Percentiles rank a stretch among this genome's conserved stretches.
phyloP scores from a whole-genome alignment of 2,888 invertebrate species.

The Schizotus pectinicornis region DNA sequence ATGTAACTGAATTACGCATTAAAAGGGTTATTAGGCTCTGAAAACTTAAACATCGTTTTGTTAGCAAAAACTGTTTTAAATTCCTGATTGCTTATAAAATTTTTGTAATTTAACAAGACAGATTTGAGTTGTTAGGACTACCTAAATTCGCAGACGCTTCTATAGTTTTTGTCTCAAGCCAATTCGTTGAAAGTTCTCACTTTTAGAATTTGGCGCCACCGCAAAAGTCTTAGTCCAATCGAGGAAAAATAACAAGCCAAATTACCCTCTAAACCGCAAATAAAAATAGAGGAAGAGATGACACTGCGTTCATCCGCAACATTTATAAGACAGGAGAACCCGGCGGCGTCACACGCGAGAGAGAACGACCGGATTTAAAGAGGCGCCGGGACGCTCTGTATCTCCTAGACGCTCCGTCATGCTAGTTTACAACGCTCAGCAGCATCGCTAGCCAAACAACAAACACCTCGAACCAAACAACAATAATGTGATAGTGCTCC shows the following conservation, averaged over 20 bases:
- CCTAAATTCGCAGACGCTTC: too few species aligned
- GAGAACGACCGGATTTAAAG: slow-evolving; percentile 17
- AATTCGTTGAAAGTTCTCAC: too few species aligned
- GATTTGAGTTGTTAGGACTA: too few species aligned
- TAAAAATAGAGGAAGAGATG: slow-evolving; percentile 1
- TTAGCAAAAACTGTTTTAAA: too few species aligned
- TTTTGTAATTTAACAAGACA: too few species aligned
- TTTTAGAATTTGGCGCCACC: too few species aligned
- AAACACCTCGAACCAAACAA: slow-evolving; percentile 6
- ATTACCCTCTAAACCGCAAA: neutral
- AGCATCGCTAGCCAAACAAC: neutral
- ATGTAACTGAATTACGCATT: too few species aligned
- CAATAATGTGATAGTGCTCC: slow-evolving; percentile 6
- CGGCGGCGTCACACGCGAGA: slow-evolving; percentile 24
- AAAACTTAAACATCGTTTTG: too few species aligned
- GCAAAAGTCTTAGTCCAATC: too few species aligned
- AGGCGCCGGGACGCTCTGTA: slow-evolving; percentile 29
- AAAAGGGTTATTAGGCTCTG: too few species aligned
- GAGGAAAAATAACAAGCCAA: neutral
- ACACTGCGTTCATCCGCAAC: slow-evolving; percentile 15
- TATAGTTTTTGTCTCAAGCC: too few species aligned
- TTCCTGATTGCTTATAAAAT: too few species aligned
- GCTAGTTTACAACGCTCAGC: neutral
- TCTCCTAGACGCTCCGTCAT: slow-evolving; percentile 20
- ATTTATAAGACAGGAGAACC: slow-evolving; percentile 21